Conservation (phyloP, 2,888 invertebrate genomes). For the Drosophila picticornis region DNA sequence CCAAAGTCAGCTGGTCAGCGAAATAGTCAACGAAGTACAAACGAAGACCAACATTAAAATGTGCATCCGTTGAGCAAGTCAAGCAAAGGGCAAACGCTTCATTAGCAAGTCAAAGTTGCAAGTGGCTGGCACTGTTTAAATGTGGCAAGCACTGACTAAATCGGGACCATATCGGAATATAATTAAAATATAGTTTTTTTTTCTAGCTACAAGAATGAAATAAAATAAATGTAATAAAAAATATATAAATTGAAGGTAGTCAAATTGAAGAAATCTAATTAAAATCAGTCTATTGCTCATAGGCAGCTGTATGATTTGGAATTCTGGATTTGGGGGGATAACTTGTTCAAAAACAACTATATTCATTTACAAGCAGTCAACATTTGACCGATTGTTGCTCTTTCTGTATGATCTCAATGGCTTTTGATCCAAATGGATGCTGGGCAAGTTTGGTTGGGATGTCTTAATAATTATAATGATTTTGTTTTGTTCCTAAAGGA, state of each 20-base stretch:
- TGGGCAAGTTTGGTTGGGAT: not conserved
- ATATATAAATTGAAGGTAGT: not conserved
- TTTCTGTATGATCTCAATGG: not conserved
- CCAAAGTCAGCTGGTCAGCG: not conserved
- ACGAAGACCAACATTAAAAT: conserved; percentile 4
- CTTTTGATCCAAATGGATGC: not conserved
- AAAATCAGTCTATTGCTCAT: not conserved
- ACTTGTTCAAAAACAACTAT: not conserved
- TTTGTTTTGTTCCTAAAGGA: not conserved
- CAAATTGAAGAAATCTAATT: not conserved
- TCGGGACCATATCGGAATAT: not conserved
- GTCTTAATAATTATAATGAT: not conserved
- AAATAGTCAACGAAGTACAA: not conserved
- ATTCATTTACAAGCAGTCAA: not conserved
- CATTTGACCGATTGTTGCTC: not conserved
- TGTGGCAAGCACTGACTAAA: not conserved
- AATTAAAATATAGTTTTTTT: not conserved
- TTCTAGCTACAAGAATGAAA: not conserved
- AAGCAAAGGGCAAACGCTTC: conserved; percentile 35
- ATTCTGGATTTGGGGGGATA: not conserved
- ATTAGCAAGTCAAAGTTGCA: conserved; percentile 53
- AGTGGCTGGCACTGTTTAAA: conserved; percentile 27
- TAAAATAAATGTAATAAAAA: not conserved
- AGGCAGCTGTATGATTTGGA: not conserved
- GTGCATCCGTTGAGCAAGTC: conserved; percentile 13